Evolutionary conservation across 2,113 vertebrate genomes (phyloP).

Genomic region (Passer domesticus): DNA sequence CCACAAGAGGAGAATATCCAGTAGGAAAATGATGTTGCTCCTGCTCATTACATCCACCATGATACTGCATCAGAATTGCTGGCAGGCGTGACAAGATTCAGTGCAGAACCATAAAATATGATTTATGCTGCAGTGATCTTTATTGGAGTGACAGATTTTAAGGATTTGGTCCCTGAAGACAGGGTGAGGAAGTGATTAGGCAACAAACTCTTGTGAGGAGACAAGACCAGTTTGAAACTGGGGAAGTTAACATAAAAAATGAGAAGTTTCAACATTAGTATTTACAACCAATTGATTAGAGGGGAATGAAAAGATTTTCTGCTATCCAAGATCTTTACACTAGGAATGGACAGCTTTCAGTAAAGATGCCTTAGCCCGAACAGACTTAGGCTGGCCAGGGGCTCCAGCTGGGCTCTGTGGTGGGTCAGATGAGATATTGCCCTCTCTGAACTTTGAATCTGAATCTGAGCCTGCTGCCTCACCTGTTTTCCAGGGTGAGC

Average conservation of each 20-base stretch:
- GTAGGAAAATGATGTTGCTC: neutral
- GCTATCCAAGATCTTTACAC: fast-evolving
- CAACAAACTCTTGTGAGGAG: neutral
- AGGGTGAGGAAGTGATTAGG: neutral
- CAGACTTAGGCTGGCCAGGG: neutral
- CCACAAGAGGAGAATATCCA: neutral
- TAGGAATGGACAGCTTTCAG: neutral
- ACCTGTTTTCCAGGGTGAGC: conserved; percentile 45
- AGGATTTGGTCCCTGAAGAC: neutral
- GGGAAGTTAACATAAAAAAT: neutral
- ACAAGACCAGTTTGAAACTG: neutral
- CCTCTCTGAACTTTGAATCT: neutral
- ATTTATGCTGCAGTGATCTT: neutral
- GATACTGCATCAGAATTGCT: neutral
- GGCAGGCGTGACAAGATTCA: neutral
- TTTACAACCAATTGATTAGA: neutral
- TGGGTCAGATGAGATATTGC: neutral
- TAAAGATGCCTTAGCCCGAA: neutral
- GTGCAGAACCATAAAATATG: neutral
- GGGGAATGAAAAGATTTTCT: neutral
- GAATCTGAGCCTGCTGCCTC: neutral
- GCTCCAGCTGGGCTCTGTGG: neutral
- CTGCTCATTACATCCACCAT: neutral
- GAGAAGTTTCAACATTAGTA: neutral
- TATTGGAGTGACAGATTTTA: neutral